Evolutionary conservation across 2,113 vertebrate species (phyloP), one percentile per base, ranked within the genome.

Genomic region (Gadus chalcogrammus): DNA sequence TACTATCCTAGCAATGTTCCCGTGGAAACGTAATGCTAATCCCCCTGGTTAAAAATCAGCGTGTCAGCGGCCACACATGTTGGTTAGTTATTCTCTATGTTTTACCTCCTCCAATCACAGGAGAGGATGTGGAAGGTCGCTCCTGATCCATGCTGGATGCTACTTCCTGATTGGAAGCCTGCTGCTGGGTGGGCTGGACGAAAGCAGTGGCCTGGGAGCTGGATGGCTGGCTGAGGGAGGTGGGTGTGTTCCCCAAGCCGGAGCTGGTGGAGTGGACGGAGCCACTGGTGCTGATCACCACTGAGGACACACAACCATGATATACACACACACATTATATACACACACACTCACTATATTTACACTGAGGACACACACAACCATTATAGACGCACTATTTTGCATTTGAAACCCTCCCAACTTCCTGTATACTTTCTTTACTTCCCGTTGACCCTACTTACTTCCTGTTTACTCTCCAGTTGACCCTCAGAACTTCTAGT

Each of bases 141-240:
- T 99, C 97, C 2, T 93, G 89, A 64, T 99, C 97, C 65, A 94
- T 82, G 48, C 94, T 88, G 55, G 93, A 84, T 1, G 92, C 85
- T 0, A 92, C 89, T 15, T 98, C 97, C 80, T 95, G 97, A 83
- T 64, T 93, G 58, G 93, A 76, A 0, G 91, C 90, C 73, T 99
- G 97, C 74, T 99, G 97, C 77, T 99, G 97, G 6, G 97, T 99
- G 66, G 97, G 97, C 71, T 99, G 97, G 62, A 99, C 96, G 60
- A 99, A 99, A 3, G 97, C 97, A 2, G 97, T 99, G 0, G 96
- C 90, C 81, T 99, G 97, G 0, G 88, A 93, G 78, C 94, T 94
- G 73, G 80, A 85, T 60, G 97, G 95, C 81, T 96, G 97, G 17
- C 86, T 91, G 64, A 96, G 79, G 67, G 96, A 90, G 24, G 94